A percentile compares a stretch with the other conserved stretches of the same genome.
Conservation (phyloP, 2,797 vertebrate genomes). For the Liparis tanakae region DNA sequence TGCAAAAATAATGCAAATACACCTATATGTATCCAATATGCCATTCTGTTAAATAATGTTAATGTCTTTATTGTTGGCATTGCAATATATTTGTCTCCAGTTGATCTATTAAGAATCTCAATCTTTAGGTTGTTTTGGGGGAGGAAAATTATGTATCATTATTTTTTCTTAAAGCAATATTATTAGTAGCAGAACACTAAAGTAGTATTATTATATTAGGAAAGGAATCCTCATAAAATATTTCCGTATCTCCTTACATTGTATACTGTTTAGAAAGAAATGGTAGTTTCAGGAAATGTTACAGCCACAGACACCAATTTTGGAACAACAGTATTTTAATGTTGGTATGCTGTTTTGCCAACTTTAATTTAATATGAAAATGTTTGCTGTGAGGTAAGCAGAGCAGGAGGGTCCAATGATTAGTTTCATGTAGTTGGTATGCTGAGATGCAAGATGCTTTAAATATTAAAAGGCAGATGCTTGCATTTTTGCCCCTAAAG, state of each 20-base stretch:
- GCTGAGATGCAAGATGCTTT: constrained; percentile 55
- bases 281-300: not conserved
- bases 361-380: constrained; percentile 28
- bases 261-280: not conserved
- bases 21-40: not conserved
- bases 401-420: constrained; percentile 35
- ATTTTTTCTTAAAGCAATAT: too few species aligned
- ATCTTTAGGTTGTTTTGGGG: too few species aligned
- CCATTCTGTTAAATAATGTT: too few species aligned
- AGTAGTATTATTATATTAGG: not conserved
- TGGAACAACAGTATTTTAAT: not conserved
- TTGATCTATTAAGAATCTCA: too few species aligned
- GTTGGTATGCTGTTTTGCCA: constrained; percentile 8
- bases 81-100: too few species aligned
- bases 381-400: constrained; percentile 20
- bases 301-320: not conserved
- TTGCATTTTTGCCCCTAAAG: constrained; percentile 64
- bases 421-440: constrained; percentile 44
- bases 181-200: too few species aligned
- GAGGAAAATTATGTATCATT: too few species aligned
- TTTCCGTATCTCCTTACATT: not conserved
- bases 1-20: not conserved
- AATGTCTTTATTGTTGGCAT: too few species aligned
- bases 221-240: not conserved
- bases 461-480: constrained; percentile 70